A percentile compares a stretch with the other conserved stretches of the same genome.
Evolutionary conservation across 2,888 invertebrate species (phyloP).

Genomic region (Norana najaformis): DNA sequence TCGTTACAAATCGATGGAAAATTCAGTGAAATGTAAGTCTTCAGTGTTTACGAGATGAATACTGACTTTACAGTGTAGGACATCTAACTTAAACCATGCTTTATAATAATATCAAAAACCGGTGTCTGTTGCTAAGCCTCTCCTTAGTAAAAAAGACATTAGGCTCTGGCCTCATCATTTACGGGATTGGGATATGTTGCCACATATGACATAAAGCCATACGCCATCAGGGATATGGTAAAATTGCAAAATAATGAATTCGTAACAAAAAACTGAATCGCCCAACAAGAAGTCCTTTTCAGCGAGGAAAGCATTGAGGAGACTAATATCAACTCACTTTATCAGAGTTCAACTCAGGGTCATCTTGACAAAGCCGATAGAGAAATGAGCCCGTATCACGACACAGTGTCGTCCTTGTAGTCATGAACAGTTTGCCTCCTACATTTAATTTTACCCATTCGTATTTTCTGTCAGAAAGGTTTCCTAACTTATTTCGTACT

Average conservation of each 20-base stretch:
- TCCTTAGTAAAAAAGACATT: too few species aligned
- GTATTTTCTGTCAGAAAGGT: constrained; percentile 33
- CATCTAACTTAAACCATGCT: too few species aligned
- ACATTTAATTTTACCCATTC: constrained; percentile 94
- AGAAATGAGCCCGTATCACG: constrained; percentile 97
- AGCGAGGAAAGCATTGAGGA: background rate
- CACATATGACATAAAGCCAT: background rate
- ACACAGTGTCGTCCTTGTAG: constrained; percentile 92
- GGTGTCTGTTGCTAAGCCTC: too few species aligned
- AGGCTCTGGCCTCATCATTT: too few species aligned
- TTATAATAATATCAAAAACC: too few species aligned
- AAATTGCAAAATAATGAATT: background rate
- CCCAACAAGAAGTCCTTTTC: too few species aligned
- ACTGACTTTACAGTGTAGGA: background rate
- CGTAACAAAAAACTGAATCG: background rate
- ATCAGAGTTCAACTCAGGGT: constrained; percentile 93
- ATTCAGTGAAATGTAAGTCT: too few species aligned
- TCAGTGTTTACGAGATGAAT: too few species aligned
- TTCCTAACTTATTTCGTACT: background rate
- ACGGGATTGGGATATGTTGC: too few species aligned
- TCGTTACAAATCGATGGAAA: background rate
- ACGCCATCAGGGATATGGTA: background rate
- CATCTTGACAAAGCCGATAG: constrained; percentile 92
- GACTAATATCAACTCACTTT: constrained; percentile 73
- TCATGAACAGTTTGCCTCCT: constrained; percentile 79